Conservation (phyloP, 1,140 invertebrate species). For the Agrilus planipennis region DNA sequence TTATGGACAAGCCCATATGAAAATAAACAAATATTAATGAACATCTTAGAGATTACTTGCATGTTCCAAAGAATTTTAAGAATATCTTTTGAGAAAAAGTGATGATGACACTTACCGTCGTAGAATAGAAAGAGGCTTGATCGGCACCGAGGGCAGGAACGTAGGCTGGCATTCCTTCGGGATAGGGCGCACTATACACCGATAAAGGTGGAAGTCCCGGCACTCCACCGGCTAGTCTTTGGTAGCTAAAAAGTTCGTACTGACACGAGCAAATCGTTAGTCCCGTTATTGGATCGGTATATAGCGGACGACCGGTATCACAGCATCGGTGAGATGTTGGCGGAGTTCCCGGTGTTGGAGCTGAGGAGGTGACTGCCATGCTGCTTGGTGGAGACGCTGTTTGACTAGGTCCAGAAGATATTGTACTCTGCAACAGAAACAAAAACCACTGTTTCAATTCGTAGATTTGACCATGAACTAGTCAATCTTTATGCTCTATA, state of each 20-base stretch:
- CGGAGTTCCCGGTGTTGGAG: slow-evolving; percentile 36
- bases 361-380: slow-evolving; percentile 44
- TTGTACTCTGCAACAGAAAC: slow-evolving; percentile 34
- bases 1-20: no score
- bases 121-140: slow-evolving; percentile 69
- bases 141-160: slow-evolving; percentile 68
- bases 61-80: no score
- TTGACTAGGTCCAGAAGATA: slow-evolving; percentile 40
- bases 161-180: slow-evolving; percentile 68
- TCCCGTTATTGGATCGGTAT: slow-evolving; percentile 83
- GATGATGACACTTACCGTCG: slow-evolving; percentile 53
- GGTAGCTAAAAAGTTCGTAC: slow-evolving; percentile 69
- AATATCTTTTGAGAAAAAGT: no score
- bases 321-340: slow-evolving; percentile 57
- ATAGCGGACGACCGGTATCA: slow-evolving; percentile 81
- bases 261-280: slow-evolving; percentile 90
- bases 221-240: slow-evolving; percentile 53
- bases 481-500: no score
- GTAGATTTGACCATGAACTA: no score
- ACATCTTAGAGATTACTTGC: no score
- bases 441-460: slow-evolving; percentile 4
- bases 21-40: no score
- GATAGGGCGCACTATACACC: slow-evolving; percentile 65
- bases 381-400: slow-evolving; percentile 38
- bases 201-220: slow-evolving; percentile 43